A percentile compares a stretch with the other conserved stretches of the same genome.
Conservation (phyloP, 2,888 invertebrate species). For the Biston stratarius region DNA sequence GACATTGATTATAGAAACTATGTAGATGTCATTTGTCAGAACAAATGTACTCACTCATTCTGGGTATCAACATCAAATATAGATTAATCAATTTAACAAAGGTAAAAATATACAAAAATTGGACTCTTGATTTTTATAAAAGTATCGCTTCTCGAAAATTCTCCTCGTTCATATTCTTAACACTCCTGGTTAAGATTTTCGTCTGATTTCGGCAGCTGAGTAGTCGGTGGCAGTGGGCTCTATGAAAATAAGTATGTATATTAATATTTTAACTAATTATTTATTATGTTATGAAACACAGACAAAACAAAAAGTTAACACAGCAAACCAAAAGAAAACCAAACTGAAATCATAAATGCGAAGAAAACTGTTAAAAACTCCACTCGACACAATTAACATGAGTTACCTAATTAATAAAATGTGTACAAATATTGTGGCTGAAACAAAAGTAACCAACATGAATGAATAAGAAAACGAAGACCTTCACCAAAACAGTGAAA, state of each 20-base stretch:
- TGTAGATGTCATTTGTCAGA: conserved; percentile 12
- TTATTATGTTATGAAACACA: conserved; percentile 41
- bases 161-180: conserved; percentile 61
- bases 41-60: conserved; percentile 53
- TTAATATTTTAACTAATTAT: conserved; percentile 24
- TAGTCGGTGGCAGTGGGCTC: conserved; percentile 89
- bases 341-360: conserved; percentile 46
- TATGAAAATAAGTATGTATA: conserved; percentile 68
- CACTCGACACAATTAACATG: conserved; percentile 40
- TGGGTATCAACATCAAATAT: conserved; percentile 59
- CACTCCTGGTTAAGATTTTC: conserved; percentile 91
- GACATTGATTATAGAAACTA: conserved; percentile 52
- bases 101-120: conserved; percentile 72
- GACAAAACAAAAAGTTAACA: conserved; percentile 47
- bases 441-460: conserved; percentile 73
- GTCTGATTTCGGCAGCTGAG: conserved; percentile 88
- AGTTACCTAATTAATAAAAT: conserved; percentile 75
- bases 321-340: conserved; percentile 50
- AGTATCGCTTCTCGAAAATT: conserved; percentile 53
- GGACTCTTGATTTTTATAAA: conserved; percentile 64
- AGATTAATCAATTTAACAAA: conserved; percentile 55
- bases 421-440: conserved; percentile 84
- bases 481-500: conserved; percentile 64
- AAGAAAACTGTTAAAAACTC: conserved; percentile 41
- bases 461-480: conserved; percentile 53